Base-by-base conservation (phyloP, 2,888 invertebrate species). In the Cenopis cana region DNA sequence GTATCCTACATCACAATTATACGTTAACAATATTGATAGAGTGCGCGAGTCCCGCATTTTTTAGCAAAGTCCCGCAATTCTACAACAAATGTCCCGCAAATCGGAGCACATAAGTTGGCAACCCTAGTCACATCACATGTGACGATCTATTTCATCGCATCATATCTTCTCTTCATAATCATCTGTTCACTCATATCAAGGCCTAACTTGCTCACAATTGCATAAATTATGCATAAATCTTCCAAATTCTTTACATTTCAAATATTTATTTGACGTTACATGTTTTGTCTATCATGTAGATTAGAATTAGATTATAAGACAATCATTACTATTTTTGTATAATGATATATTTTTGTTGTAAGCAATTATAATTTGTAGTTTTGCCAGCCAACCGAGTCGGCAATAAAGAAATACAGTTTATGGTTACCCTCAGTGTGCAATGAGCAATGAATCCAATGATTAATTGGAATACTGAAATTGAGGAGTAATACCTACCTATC, bases 181-280 rank as follows among this genome's bases (percentile, higher is more conserved):
- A 70, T 66, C 65, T 66, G 66, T 60, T 66, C 46, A 66, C 65
- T 56, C 61, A 73, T 73, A 73, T 74, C 71, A 46, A 67, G 74
- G 74, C 74, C 74, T 75, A 75, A 74, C 67, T 75, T 73, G 74
- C 74, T 74, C 74, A 75, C 64, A 46, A 70, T 52, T 67, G 59
- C 70, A 73, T 70, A 59, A 64, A 60, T n/a, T 52, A 46, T 70
- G 56, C 67, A 54, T 57, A 24, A 59, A 57, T 64, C 57, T 59
- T 65, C 41, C 59, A 59, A 57, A 55, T 33, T 54, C 14, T 62
- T 49, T 73, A 69, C 60, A 69, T 68, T 52, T 60, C 38, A 61
- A 52, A 65, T 69, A 49, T 68, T 17, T 54, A 71, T 49, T 56
- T 61, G 69, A 50, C 2, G 52, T 64, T 38, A 36, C 18, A 64